Conservation (phyloP, 2,797 vertebrate species). For the Acanthis flammea region DNA sequence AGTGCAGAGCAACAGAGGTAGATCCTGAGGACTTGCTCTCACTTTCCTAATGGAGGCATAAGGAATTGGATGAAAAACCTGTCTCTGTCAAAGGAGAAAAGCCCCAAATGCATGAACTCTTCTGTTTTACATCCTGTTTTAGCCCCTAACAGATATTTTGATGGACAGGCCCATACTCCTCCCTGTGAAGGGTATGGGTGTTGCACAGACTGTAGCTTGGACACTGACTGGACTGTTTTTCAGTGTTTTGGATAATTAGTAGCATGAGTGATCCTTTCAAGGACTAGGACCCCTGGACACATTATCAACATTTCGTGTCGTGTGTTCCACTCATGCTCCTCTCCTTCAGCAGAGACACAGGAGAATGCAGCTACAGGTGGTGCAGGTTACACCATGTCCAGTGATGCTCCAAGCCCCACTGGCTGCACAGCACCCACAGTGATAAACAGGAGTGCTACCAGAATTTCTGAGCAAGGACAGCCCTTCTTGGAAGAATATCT, state of each 20-base stretch:
- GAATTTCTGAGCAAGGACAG: background rate
- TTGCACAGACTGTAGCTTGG: background rate
- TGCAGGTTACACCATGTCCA: background rate
- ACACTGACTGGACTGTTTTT: background rate
- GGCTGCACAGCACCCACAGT: background rate
- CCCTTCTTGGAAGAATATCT: background rate
- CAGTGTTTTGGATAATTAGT: background rate
- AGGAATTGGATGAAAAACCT: background rate
- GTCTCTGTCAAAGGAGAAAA: background rate
- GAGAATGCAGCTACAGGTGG: background rate
- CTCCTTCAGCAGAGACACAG: background rate
- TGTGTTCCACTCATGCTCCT: accelerated
- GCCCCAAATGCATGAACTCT: background rate
- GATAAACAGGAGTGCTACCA: background rate
- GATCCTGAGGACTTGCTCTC: accelerated
- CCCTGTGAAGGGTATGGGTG: background rate
- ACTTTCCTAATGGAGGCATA: background rate
- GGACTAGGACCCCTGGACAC: background rate
- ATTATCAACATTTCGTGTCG: accelerated
- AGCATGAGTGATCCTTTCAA: background rate
- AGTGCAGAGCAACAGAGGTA: background rate
- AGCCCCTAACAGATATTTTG: background rate
- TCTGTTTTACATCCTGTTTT: background rate
- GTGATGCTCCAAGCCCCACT: accelerated
- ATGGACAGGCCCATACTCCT: background rate